Evolutionary conservation across 2,113 vertebrate species (phyloP).

Genomic region (Leiothrix lutea): DNA sequence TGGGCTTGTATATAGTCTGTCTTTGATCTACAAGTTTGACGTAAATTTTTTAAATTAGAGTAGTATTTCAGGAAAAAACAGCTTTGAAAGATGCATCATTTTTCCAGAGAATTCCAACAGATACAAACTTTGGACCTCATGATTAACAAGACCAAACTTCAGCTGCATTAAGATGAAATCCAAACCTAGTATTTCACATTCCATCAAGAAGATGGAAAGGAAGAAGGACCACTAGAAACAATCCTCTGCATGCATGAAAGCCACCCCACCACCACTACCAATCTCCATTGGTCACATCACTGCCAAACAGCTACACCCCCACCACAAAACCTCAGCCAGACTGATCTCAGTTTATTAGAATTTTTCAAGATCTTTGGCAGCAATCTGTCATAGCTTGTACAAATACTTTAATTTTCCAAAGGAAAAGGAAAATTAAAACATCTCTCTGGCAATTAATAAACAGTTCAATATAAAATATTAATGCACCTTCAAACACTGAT

Average conservation of each 20-base stretch:
- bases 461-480: conserved; percentile 9
- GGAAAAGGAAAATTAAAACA: neutral
- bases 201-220: neutral
- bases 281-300: neutral
- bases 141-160: neutral
- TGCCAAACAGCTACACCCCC: neutral
- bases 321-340: neutral
- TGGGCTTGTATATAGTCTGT: neutral
- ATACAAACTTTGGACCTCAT: neutral
- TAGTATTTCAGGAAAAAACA: neutral
- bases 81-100: neutral
- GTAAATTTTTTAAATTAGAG: neutral
- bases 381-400: neutral
- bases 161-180: neutral
- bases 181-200: neutral
- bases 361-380: neutral
- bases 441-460: neutral
- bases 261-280: neutral
- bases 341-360: neutral
- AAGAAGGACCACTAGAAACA: neutral
- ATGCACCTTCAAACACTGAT: neutral
- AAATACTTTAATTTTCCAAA: neutral
- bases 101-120: neutral
- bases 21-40: neutral
- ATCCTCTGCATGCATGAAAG: neutral